Percentiles rank a stretch among this genome's conserved stretches.
Evolutionary conservation across 30 jellyfish, hydroid and myxozoan species (phyloP).

Genomic region (Aurelia aurita): DNA sequence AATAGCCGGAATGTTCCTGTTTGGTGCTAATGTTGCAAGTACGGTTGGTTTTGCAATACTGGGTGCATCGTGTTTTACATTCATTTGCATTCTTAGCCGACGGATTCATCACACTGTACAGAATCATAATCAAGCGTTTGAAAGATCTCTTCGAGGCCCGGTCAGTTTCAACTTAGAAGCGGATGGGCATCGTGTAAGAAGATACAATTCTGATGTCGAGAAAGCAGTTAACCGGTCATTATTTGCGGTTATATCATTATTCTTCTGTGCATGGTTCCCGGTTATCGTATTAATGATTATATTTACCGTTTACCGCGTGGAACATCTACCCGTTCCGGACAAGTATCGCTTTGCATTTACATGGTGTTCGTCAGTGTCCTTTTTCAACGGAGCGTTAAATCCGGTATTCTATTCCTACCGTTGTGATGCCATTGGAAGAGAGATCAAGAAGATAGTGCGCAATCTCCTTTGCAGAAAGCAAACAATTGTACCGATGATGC

Average conservation of each 20-base stretch:
- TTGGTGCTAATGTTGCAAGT: constrained; percentile 19
- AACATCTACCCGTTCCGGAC: neutral
- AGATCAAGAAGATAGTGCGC: constrained; percentile 18
- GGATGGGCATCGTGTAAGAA: no score
- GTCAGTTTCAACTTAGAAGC: neutral
- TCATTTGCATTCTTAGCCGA: constrained; percentile 26
- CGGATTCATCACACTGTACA: constrained; percentile 1
- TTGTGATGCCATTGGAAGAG: constrained; percentile 52
- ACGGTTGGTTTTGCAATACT: constrained; percentile 20
- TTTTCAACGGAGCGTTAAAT: constrained; percentile 67
- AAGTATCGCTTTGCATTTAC: constrained; percentile 36
- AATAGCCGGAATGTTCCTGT: constrained; percentile 19
- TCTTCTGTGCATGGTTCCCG: constrained; percentile 62
- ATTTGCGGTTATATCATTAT: constrained; percentile 26
- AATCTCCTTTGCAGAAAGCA: neutral
- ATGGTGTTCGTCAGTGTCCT: constrained; percentile 41
- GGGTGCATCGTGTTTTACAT: constrained; percentile 42
- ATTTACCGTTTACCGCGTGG: neutral
- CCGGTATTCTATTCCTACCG: constrained; percentile 64
- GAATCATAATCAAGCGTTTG: constrained; percentile 20
- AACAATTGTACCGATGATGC: no score
- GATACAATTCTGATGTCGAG: neutral
- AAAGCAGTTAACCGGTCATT: constrained; percentile 55
- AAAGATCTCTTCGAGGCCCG: neutral
- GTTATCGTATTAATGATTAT: constrained; percentile 44